phyloP scores from a whole-genome alignment of 1,140 invertebrate genomes.

The Solen grandis region DNA sequence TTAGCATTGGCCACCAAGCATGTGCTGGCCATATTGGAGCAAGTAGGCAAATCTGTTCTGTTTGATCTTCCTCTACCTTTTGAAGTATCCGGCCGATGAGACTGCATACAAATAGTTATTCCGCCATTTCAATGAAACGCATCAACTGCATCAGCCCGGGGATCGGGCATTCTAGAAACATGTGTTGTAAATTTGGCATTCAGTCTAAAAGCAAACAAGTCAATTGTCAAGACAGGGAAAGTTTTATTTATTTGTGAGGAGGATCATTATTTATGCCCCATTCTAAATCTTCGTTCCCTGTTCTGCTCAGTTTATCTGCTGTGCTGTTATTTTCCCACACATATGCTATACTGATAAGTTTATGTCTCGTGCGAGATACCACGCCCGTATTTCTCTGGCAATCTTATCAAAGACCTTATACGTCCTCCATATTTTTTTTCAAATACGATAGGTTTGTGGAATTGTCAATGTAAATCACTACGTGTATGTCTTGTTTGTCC shows the following conservation, averaged over 20 bases:
- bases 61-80: constrained; percentile 15
- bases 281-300: constrained; percentile 30
- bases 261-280: constrained; percentile 17
- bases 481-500: too few relatives aligned
- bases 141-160: constrained; percentile 49
- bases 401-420: too few relatives aligned
- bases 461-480: too few relatives aligned
- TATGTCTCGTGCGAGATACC: constrained; percentile 20
- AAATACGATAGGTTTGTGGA: too few relatives aligned
- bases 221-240: constrained; percentile 14
- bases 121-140: constrained; percentile 57
- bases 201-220: constrained; percentile 54
- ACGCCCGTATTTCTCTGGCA: constrained; percentile 17
- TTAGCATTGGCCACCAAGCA: constrained; percentile 9
- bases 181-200: constrained; percentile 47
- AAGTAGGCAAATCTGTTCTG: neutral
- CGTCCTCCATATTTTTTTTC: too few relatives aligned
- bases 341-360: constrained; percentile 43
- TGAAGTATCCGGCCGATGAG: constrained; percentile 9
- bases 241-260: neutral
- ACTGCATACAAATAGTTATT: constrained; percentile 29
- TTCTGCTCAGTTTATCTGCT: constrained; percentile 33
- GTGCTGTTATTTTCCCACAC: too few relatives aligned
- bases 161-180: constrained; percentile 53
- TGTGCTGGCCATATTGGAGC: constrained; percentile 7